Evolutionary conservation across 2,888 invertebrate genomes (phyloP).

Genomic region (Polymixis flavicincta): DNA sequence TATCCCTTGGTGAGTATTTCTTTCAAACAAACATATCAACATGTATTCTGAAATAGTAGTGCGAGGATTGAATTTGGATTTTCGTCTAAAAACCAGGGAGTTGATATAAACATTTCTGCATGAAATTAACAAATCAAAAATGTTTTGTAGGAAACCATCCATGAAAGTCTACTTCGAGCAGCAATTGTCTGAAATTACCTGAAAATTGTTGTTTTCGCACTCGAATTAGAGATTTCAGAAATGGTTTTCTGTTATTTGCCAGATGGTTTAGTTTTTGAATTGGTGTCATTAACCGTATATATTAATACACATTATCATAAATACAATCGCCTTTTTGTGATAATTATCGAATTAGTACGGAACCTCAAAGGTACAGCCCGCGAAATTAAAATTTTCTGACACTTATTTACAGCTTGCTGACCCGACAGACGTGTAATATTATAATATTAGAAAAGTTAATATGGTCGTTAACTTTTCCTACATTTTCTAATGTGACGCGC

Average conservation of each 20-base stretch:
- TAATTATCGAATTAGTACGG: background rate
- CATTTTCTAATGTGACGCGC: too few species aligned
- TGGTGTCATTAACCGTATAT: too few species aligned
- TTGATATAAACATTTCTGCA: conserved; percentile 26
- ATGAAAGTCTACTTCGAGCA: conserved; percentile 33
- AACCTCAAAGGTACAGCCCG: too few species aligned
- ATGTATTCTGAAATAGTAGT: background rate
- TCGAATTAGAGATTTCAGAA: background rate
- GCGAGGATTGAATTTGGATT: background rate
- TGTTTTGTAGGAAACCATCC: conserved; percentile 46
- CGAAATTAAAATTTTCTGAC: too few species aligned
- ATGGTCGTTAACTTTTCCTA: too few species aligned
- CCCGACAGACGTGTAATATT: too few species aligned
- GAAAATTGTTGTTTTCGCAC: conserved; percentile 15
- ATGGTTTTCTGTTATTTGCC: background rate
- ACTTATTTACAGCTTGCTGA: too few species aligned
- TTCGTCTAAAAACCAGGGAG: background rate
- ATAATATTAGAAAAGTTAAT: too few species aligned
- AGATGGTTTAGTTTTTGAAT: conserved; percentile 3
- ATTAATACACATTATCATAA: background rate
- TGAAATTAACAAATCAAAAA: conserved; percentile 40
- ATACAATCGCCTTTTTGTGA: background rate
- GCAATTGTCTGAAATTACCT: conserved; percentile 42
- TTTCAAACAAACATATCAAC: background rate
- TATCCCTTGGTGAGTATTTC: too few species aligned